These are phyloP conservation scores for Trachops cirrhosus DNA, from an alignment of 2,797 vertebrate species.

Conservation along the genomic window DNA sequence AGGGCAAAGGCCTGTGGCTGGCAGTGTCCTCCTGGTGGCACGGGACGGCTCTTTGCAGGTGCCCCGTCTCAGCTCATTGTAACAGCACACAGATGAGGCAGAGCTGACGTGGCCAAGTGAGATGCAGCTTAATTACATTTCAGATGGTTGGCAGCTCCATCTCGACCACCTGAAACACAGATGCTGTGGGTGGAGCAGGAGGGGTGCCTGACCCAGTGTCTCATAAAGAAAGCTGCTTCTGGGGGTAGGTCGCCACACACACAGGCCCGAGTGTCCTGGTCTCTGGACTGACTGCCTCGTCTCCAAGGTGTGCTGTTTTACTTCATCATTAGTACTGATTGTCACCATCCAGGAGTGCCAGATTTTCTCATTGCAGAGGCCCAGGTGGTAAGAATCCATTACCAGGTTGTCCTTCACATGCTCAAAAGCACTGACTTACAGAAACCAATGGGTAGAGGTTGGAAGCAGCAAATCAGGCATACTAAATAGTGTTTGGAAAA, in stretches of 20 bases:
- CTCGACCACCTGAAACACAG: background rate
- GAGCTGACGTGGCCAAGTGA: accelerated
- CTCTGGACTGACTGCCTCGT: background rate
- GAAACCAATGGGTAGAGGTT: background rate
- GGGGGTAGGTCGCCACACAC: background rate
- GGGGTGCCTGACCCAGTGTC: accelerated
- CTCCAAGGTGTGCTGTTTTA: background rate
- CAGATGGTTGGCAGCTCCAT: background rate
- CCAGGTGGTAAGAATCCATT: background rate
- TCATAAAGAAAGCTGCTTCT: background rate
- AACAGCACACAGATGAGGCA: background rate
- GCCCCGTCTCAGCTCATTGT: background rate
- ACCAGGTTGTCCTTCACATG: background rate
- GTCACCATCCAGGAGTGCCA: background rate
- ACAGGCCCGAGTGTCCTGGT: background rate
- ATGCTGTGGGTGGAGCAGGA: background rate
- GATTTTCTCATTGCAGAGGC: background rate
- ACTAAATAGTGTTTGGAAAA: background rate
- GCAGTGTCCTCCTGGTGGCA: background rate
- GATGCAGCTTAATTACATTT: background rate
- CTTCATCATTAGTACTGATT: background rate
- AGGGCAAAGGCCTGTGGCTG: constrained; percentile 80
- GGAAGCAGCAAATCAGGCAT: background rate
- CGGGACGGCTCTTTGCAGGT: accelerated
- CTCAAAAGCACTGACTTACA: background rate